These are phyloP conservation scores for Saccopteryx leptura DNA, from an alignment of 2,113 vertebrate species.

Conservation along the genomic window DNA sequence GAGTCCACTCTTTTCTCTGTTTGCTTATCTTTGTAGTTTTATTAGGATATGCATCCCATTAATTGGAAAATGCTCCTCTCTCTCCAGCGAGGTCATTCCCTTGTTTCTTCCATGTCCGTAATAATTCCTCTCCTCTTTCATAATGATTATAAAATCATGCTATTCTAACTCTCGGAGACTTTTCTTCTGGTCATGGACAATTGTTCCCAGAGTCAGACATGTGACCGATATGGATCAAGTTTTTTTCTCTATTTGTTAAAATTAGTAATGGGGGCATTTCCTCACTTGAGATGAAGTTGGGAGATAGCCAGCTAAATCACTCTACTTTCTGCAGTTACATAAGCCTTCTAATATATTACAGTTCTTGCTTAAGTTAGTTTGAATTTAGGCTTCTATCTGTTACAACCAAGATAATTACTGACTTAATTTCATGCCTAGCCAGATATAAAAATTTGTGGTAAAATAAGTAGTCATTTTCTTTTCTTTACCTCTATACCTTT, in stretches of 20 bases:
- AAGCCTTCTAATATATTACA: not conserved
- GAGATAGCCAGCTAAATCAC: constrained; percentile 6
- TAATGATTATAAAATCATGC: not conserved
- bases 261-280: constrained; percentile 51
- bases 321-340: not conserved
- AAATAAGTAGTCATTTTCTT: not conserved
- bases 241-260: constrained; percentile 69
- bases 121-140: not conserved
- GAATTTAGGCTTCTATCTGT: not conserved
- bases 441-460: not conserved
- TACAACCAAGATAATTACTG: constrained; percentile 7
- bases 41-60: too few species aligned
- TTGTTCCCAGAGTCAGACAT: constrained; percentile 8
- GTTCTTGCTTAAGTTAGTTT: constrained; percentile 2
- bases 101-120: not conserved
- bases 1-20: not conserved
- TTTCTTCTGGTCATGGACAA: not conserved
- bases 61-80: not conserved
- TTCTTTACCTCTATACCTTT: not conserved
- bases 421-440: constrained; percentile 23
- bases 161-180: not conserved
- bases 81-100: not conserved
- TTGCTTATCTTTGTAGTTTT: not conserved
- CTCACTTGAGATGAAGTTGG: constrained; percentile 41
- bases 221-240: not conserved